Evolutionary conservation across 1,140 invertebrate genomes (phyloP).

Genomic region (Drosophila truncata): DNA sequence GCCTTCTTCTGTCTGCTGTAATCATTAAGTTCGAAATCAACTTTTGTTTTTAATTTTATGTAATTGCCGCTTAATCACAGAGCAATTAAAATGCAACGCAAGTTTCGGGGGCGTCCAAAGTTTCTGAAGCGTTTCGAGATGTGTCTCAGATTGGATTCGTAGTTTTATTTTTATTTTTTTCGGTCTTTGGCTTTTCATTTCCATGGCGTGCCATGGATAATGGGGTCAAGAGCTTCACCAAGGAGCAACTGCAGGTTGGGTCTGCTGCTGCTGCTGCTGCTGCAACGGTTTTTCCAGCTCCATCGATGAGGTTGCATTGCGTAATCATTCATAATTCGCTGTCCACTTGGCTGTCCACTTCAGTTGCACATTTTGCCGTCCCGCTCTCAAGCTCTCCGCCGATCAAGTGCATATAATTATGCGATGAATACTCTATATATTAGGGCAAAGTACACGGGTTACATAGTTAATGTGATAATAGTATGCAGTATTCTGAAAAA

Average conservation of each 20-base stretch:
- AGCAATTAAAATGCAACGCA: constrained; percentile 76
- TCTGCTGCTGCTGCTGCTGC: constrained; percentile 29
- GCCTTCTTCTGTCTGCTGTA: constrained; percentile 54
- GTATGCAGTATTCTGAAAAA: background rate
- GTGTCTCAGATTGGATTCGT: constrained; percentile 17
- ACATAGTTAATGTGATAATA: background rate
- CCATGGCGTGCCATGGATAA: constrained; percentile 42
- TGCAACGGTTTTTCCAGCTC: constrained; percentile 46
- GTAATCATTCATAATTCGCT: constrained; percentile 79
- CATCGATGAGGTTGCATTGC: constrained; percentile 55
- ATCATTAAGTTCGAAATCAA: constrained; percentile 76
- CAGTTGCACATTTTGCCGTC: constrained; percentile 62
- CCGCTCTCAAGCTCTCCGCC: constrained; percentile 27
- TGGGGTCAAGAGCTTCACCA: constrained; percentile 73
- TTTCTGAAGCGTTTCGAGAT: constrained; percentile 49
- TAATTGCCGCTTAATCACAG: constrained; percentile 74
- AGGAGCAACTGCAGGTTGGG: constrained; percentile 43
- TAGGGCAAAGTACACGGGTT: background rate
- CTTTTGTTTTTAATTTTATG: constrained; percentile 69
- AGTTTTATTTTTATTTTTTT: constrained; percentile 12
- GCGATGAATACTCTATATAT: constrained; percentile 31
- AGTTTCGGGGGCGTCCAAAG: constrained; percentile 48
- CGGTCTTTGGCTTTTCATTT: constrained; percentile 18
- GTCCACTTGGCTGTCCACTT: constrained; percentile 81
- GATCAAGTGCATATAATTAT: constrained; percentile 58